Evolutionary conservation across 2,113 vertebrate genomes (phyloP).

Genomic region (Dipodomys stephensi): DNA sequence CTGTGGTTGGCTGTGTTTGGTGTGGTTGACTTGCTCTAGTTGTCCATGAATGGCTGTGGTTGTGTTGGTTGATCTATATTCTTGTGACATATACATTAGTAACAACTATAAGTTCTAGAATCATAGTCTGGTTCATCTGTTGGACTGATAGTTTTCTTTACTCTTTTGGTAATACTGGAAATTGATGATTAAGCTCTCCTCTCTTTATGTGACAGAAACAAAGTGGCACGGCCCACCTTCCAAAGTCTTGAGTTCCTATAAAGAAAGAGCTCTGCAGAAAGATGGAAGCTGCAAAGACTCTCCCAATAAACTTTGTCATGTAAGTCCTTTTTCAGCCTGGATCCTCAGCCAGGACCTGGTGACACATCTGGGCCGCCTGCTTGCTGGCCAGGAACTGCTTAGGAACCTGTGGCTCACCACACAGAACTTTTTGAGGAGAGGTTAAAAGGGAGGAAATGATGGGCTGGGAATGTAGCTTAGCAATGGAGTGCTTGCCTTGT

Average conservation of each 20-base stretch:
- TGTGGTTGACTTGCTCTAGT: neutral
- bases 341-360: neutral
- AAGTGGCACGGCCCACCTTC: constrained; percentile 95
- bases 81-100: fast-evolving
- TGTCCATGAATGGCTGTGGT: neutral
- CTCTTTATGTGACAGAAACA: constrained; percentile 89
- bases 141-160: neutral
- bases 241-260: constrained; percentile 95
- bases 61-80: neutral
- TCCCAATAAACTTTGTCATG: constrained; percentile 94
- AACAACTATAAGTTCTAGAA: neutral
- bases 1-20: too few relatives aligned
- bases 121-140: neutral
- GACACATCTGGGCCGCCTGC: too few relatives aligned
- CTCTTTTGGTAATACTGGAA: constrained; percentile 5
- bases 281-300: constrained; percentile 93
- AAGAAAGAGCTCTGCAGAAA: constrained; percentile 91
- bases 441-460: neutral
- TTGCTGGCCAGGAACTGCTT: neutral
- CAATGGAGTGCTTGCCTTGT: too few relatives aligned
- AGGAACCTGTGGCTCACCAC: fast-evolving
- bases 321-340: constrained; percentile 85
- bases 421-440: neutral
- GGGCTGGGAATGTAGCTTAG: too few relatives aligned
- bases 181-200: constrained; percentile 62